Conservation (phyloP, 2,797 vertebrate species). For the Notolepis coatsorum region DNA sequence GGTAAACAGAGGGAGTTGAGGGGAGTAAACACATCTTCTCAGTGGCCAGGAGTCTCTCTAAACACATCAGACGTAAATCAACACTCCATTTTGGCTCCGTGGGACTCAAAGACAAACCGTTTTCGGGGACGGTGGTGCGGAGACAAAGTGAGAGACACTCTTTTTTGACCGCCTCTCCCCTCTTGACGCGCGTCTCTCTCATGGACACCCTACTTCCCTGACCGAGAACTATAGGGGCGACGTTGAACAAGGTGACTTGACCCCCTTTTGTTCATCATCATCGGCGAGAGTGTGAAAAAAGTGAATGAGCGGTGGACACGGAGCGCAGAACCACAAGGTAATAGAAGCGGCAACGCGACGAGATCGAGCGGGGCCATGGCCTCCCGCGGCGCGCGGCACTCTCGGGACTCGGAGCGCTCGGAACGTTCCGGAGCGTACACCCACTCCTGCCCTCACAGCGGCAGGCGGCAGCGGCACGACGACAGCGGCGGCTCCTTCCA, state of each 20-base stretch:
- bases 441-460: conserved; percentile 20
- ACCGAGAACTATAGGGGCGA: no score
- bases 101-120: conserved; percentile 22
- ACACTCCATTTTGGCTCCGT: conserved; percentile 11
- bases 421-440: neutral
- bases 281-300: neutral
- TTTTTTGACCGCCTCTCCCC: neutral
- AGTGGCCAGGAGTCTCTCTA: conserved; percentile 46
- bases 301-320: neutral
- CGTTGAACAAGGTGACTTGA: no score
- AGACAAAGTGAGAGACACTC: neutral
- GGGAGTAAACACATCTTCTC: conserved; percentile 68
- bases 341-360: neutral
- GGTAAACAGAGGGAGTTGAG: conserved; percentile 65
- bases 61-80: conserved; percentile 57
- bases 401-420: neutral
- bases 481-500: neutral
- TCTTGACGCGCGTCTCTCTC: neutral
- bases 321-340: neutral
- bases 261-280: no score
- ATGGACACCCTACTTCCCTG: no score
- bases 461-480: neutral
- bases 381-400: conserved; percentile 8
- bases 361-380: conserved; percentile 29
- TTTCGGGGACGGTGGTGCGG: neutral